A percentile compares a stretch with the other conserved stretches of the same genome.
Evolutionary conservation across 2,113 vertebrate species (phyloP).

Genomic region (Oncorhynchus gorbuscha): DNA sequence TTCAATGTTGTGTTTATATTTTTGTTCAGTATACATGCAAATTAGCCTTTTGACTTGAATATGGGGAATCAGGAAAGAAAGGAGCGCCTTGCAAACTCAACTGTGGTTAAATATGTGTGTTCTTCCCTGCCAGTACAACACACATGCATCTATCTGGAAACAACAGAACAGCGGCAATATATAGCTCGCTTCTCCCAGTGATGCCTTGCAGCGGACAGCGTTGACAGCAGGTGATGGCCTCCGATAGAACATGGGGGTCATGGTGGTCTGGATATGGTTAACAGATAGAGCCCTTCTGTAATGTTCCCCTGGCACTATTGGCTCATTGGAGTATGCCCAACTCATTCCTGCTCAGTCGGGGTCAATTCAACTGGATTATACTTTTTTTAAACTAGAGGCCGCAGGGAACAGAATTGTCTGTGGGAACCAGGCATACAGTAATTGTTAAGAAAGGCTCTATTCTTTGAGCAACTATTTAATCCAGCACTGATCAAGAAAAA

Average conservation of each 20-base stretch:
- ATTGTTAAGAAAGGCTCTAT: conserved; percentile 27
- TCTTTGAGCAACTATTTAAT: conserved; percentile 58
- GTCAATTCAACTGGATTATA: too few species aligned
- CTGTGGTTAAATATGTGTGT: conserved; percentile 56
- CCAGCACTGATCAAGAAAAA: conserved; percentile 42
- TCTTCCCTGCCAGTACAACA: conserved; percentile 31
- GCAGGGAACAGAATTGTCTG: conserved; percentile 26
- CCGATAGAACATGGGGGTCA: not conserved
- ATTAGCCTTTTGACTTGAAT: conserved; percentile 68
- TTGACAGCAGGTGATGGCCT: not conserved
- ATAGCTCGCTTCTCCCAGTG: conserved; percentile 18
- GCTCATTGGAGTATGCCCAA: not conserved
- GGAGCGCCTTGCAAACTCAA: conserved; percentile 42
- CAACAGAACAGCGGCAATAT: conserved; percentile 12
- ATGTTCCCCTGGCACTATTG: not conserved
- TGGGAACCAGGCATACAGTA: conserved; percentile 25
- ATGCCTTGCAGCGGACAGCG: not conserved
- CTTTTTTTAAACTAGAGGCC: too few species aligned
- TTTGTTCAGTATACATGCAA: conserved; percentile 63
- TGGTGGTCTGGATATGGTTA: too few species aligned
- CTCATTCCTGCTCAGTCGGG: not conserved
- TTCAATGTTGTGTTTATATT: too few species aligned
- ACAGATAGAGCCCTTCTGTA: too few species aligned
- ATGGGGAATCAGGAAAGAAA: conserved; percentile 47
- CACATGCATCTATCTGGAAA: conserved; percentile 28